Base-by-base conservation (phyloP, 2,113 vertebrate genomes). In the Caretta caretta region DNA sequence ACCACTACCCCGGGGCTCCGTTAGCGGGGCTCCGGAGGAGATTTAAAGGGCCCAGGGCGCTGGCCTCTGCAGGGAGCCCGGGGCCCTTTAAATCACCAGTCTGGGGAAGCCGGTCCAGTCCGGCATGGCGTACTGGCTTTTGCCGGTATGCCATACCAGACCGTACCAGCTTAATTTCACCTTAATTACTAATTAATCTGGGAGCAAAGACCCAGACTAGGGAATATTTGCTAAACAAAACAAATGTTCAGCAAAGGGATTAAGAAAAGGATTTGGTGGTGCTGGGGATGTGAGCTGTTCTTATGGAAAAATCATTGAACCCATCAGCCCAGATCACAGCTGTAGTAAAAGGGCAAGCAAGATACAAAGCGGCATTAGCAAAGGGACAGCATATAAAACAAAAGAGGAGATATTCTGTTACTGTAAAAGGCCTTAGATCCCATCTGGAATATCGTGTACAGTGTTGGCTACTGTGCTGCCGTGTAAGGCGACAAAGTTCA, bases 291-390 rank as follows among this genome's bases (percentile, higher is more conserved):
- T 38, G 6, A 24, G 49, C 42, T 57, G 62, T 92, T 86, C 46
- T 75, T 90, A 90, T 50, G 65, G 75, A 95, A 95, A 93, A 95
- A 75, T 76, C 75, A 35, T 84, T 92, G 81, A 46, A 81, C 48
- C 27, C 80, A 10, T 65, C 85, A 2, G 1, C 50, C 59, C 83
- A 65, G 82, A 56, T 87, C 1, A 3, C 84, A 91, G 83, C 91
- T 85, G n/a, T 69, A 54, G 50, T 87, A 76, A 89, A 93, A 94
- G 81, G 78, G 78, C 80, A 93, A 88, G 22, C 50, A 72, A n/a
- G 83, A 83, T 57, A 92, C 50, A 91, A 84, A 25, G 80, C 80
- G 93, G 59, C 13, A 35, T 91, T 92, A 91, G 84, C 14, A 35
- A 50, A 93, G 46, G 22, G n/a, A n/a, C 38, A 88, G 83, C 35